Conservation (phyloP, 2,888 invertebrate genomes). For the Frankliniella intonsa region DNA sequence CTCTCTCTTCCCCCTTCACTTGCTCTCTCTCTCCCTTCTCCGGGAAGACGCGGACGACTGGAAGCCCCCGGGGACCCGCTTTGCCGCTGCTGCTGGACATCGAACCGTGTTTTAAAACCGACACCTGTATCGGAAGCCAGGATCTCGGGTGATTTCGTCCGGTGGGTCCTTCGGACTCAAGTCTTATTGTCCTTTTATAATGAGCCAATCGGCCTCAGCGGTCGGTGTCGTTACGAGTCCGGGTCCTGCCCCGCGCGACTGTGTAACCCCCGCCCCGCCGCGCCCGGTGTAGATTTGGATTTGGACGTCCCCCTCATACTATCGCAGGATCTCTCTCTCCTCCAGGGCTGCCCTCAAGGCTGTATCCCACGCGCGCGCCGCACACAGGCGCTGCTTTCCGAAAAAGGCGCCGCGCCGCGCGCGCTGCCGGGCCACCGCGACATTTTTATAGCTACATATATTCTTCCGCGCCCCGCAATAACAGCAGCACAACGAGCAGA, state of each 20-base stretch:
- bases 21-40: neutral
- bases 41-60: neutral
- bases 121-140: slow-evolving; percentile 10
- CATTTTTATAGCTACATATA: too few species aligned
- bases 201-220: slow-evolving; percentile 8
- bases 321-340: too few species aligned
- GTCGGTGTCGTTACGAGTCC: neutral
- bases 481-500: too few species aligned
- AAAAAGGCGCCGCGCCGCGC: too few species aligned
- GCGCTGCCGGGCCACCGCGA: too few species aligned
- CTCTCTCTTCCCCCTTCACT: too few species aligned
- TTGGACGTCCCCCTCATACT: too few species aligned
- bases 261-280: neutral
- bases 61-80: neutral
- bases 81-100: neutral
- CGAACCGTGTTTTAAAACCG: slow-evolving; percentile 20
- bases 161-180: slow-evolving; percentile 16
- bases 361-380: too few species aligned
- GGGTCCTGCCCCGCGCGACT: neutral
- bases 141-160: slow-evolving; percentile 24
- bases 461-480: too few species aligned
- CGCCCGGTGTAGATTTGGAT: too few species aligned
- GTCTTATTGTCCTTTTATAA: slow-evolving; percentile 25
- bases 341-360: too few species aligned
- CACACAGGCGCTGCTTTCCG: too few species aligned